These are phyloP conservation scores for Leptoteleia sp. DNA, from an alignment of 1,140 invertebrate species.

Conservation along the genomic window DNA sequence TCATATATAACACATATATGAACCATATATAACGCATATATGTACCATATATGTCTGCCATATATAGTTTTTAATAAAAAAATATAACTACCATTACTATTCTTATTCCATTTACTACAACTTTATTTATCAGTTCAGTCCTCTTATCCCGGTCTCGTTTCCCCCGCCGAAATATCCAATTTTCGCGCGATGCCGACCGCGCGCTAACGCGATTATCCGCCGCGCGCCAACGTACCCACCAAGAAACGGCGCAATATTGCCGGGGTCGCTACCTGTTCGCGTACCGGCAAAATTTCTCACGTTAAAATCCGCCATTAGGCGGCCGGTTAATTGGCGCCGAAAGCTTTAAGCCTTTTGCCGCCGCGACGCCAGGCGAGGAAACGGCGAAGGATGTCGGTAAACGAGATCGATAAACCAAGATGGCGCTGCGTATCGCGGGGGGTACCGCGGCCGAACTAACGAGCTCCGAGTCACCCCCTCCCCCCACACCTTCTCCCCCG, in stretches of 20 bases:
- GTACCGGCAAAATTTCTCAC: not conserved
- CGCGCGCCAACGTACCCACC: not conserved
- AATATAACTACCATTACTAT: no score
- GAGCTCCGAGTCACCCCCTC: constrained; percentile 51
- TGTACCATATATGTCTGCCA: no score
- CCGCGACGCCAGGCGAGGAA: constrained; percentile 28
- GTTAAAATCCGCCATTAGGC: constrained; percentile 16
- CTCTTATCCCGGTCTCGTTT: not conserved
- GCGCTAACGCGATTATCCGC: constrained; percentile 16
- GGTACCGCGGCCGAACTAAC: constrained; percentile 44
- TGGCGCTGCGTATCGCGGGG: constrained; percentile 44
- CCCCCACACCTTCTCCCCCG: no score
- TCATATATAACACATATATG: no score
- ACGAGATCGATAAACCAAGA: constrained; percentile 63
- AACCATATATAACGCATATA: no score
- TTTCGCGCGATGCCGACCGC: constrained; percentile 19
- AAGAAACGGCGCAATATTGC: no score
- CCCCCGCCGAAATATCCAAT: constrained; percentile 12
- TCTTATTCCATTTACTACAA: no score
- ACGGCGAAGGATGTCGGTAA: constrained; percentile 50
- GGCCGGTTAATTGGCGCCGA: constrained; percentile 55
- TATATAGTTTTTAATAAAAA: no score
- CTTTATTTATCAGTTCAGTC: no score
- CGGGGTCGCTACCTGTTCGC: not conserved
- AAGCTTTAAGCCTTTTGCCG: constrained; percentile 59